Evolutionary conservation across 2,797 vertebrate species (phyloP), one percentile per base, ranked within the genome.

Genomic region (Fringilla coelebs): DNA sequence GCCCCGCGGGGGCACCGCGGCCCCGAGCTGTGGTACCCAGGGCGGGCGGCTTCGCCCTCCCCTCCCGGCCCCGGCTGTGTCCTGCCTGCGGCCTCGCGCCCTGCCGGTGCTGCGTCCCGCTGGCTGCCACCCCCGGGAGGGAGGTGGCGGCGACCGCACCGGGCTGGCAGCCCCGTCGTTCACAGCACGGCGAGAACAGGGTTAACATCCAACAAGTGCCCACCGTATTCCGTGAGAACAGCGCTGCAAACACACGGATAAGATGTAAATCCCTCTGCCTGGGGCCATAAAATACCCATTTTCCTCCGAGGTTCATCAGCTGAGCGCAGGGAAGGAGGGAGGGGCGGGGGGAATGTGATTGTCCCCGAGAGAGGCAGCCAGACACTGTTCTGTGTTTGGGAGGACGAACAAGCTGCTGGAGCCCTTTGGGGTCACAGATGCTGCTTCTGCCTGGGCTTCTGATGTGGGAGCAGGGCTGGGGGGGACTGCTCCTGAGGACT

Each of bases 321-420:
- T 4, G 40, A 25, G 45, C 38, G 55, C 25, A n/a, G 25, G 38
- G 19, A 38, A 43, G 1, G 13, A 19, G 41, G 3, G 31, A 25
- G 43, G 31, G 43, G 45, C 21, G 5, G 4, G 4, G 5, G 5
- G 36, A 41, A 31, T 17, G 36, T 15, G 34, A 14, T 43, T 18
- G 34, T n/a, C 25, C 25, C 29, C 13, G 3, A 6, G 9, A 5
- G 15, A 20, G 28, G 36, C 32, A 24, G 21, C 62, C 10, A 3
- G 4, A 7, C 24, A 0, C 2, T 3, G 6, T 7, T 3, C 22
- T 1, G 4, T 3, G 17, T 19, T 4, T 10, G 43, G 32, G 5
- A 31, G 24, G 4, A 40, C 3, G 5, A 58, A 48, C 17, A 20
- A 17, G 28, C 41, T 60, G 2, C 34, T 22, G 21, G 13, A 70